Base-by-base conservation (phyloP, 2,113 vertebrate species). In the Podilymbus podiceps region DNA sequence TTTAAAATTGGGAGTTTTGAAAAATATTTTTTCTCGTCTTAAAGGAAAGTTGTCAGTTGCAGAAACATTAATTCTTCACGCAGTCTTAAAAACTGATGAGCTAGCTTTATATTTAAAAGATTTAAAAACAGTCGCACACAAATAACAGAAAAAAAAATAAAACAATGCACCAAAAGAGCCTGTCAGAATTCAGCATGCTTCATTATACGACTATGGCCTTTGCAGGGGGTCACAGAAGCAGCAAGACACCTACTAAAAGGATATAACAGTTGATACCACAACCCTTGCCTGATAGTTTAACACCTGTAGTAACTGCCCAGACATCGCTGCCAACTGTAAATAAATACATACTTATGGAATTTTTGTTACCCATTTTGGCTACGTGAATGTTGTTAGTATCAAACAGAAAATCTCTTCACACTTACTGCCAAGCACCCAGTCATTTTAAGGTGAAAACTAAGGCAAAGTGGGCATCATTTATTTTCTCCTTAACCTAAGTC, bases 161-260 rank as follows among this genome's bases (percentile, higher is more conserved):
- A 84, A 25, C 13, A 25, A 31, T 0, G 6, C 67, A 42, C 22
- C 23, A 47, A 25, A 55, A 47, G 15, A 7, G 21, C 38, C 33
- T 58, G 24, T 46, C 59, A 66, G 72, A 84, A 86, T 40, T 56
- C 35, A 31, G 0, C 15, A 14, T 42, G 8, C 21, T 47, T 47
- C 58, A 4, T n/a, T 12, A 27, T 6, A n/a, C 1, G 5, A 6
- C 17, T 3, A 1, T 2, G 3, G 5, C 24, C 9, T 69, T 58
- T 58, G 15, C 6, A 49, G 31, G 27, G 67, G 33, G 21, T 30
- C 38, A 56, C 17, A 4, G 47, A 60, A 78, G 76, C 76, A 88
- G 46, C n/a, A 85, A 55, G 56, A 90, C 62, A 76, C 40, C 46
- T 5, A 93, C 31, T 13, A 2, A 44, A 72, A 63, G 33, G 20